Evolutionary conservation across 2,888 invertebrate genomes (phyloP).

Genomic region (Leucozona laternaria): DNA sequence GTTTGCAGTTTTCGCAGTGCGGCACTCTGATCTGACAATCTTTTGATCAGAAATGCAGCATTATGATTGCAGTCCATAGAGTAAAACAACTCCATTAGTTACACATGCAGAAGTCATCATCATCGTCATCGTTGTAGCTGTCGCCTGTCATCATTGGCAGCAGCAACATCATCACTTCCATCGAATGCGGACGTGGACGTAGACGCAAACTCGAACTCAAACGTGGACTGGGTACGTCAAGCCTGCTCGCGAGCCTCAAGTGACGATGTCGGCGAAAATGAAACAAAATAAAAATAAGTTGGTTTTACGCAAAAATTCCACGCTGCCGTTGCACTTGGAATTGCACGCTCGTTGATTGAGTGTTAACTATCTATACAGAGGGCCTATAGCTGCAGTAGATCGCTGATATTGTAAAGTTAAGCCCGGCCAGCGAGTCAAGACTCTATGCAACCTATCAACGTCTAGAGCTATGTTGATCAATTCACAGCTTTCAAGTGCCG

Average conservation of each 20-base stretch:
- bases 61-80: slow-evolving; percentile 66
- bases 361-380: slow-evolving; percentile 59
- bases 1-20: slow-evolving; percentile 14
- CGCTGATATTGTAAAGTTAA: slow-evolving; percentile 29
- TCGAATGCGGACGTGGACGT: slow-evolving; percentile 5
- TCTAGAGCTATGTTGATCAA: slow-evolving; percentile 38
- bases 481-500: slow-evolving; percentile 55
- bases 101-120: slow-evolving; percentile 63
- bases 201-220: background rate
- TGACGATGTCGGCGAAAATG: slow-evolving; percentile 34
- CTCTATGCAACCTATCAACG: slow-evolving; percentile 33
- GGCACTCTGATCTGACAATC: slow-evolving; percentile 42
- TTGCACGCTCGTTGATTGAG: slow-evolving; percentile 72
- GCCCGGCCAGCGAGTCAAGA: background rate
- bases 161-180: slow-evolving; percentile 24
- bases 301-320: slow-evolving; percentile 48
- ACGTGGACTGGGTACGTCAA: slow-evolving; percentile 17
- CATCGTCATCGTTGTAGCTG: slow-evolving; percentile 33
- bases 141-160: slow-evolving; percentile 46
- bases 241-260: slow-evolving; percentile 14
- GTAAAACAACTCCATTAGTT: slow-evolving; percentile 73
- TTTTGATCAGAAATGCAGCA: slow-evolving; percentile 64
- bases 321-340: slow-evolving; percentile 55
- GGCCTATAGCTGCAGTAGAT: slow-evolving; percentile 44
- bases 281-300: slow-evolving; percentile 24